Evolutionary conservation across 2,113 vertebrate genomes (phyloP), one percentile per base, ranked within the genome.

Genomic region (Lepus timidus): DNA sequence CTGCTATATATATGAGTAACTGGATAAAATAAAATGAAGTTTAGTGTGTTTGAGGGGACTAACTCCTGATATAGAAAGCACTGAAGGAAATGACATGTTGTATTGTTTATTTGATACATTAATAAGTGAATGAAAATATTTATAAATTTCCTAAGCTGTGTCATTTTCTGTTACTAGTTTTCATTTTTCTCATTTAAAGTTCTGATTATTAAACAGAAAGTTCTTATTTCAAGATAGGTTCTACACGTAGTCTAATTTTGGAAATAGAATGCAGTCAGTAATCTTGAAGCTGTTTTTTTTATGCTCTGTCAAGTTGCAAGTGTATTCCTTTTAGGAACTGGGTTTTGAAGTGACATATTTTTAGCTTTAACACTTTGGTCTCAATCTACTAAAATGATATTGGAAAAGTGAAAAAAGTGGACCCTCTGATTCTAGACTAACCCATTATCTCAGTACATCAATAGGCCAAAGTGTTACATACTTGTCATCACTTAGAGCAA

Each of bases 81-180:
- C 29, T 4, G 49, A 51, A 58, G 44, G 9, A 49, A 68, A 75
- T 84, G 10, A 3, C 19, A 64, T 80, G 10, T n/a, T 76, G 29
- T 67, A 67, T 93, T 91, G 65, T 25, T 52, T 71, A 14, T 62
- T 52, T 52, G 7, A 49, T 39, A 51, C 14, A 49, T 87, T 81
- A 91, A 80, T 65, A 92, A 94, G 73, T 51, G 67, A 93, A 80
- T 89, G 55, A 84, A 90, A 90, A 73, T 49, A 58, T 82, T n/a
- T 1, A 75, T 44, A 62, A 73, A 33, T 85, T 51, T 9, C 3
- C 49, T 93, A 61, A 27, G 64, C 5, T 31, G 4, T 82, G 16
- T n/a, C 31, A 89, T 51, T 12, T 36, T 86, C 39, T 79, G 14
- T 58, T 49, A 49, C 58, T 25, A 78, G 44, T 84, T 73, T 78